Conservation (phyloP, 2,888 invertebrate genomes). For the Drosophila falleni region DNA sequence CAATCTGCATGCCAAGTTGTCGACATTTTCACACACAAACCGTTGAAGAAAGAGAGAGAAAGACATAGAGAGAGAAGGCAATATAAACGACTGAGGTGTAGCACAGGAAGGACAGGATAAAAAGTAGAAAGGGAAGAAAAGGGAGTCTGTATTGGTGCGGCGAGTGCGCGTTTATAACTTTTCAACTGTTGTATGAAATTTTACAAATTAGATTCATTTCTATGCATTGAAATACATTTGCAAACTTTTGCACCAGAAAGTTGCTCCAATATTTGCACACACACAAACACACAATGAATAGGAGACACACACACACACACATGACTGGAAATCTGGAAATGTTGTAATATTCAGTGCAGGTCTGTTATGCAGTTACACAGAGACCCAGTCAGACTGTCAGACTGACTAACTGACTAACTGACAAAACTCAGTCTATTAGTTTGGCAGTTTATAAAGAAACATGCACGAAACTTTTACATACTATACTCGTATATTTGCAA, state of each 20-base stretch:
- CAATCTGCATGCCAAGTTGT: conserved; percentile 80
- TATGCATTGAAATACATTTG: conserved; percentile 81
- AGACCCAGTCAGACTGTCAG: conserved; percentile 33
- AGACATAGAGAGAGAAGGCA: conserved; percentile 5
- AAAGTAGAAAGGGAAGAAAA: conserved; percentile 19
- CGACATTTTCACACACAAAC: conserved; percentile 80
- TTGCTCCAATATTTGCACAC: conserved; percentile 75
- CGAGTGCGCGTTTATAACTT: conserved; percentile 81
- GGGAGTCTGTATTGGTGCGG: conserved; percentile 54
- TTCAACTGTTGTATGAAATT: conserved; percentile 81
- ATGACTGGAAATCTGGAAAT: conserved; percentile 1
- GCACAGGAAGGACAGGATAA: not conserved
- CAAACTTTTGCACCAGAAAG: conserved; percentile 77
- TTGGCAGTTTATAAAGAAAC: conserved; percentile 80
- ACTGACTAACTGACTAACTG: conserved; percentile 51
- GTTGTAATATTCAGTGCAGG: conserved; percentile 18
- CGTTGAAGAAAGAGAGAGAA: conserved; percentile 43
- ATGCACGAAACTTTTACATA: conserved; percentile 74
- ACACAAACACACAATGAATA: conserved; percentile 17
- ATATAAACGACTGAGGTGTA: conserved; percentile 12
- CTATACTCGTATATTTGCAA: conserved; percentile 65
- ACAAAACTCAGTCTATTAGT: conserved; percentile 80
- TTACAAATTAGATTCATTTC: conserved; percentile 82
- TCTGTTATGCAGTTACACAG: conserved; percentile 29
- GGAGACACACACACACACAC: conserved; percentile 9